These are phyloP conservation scores for Formica exsecta DNA, from an alignment of 1,140 invertebrate genomes.

Conservation along the genomic window DNA sequence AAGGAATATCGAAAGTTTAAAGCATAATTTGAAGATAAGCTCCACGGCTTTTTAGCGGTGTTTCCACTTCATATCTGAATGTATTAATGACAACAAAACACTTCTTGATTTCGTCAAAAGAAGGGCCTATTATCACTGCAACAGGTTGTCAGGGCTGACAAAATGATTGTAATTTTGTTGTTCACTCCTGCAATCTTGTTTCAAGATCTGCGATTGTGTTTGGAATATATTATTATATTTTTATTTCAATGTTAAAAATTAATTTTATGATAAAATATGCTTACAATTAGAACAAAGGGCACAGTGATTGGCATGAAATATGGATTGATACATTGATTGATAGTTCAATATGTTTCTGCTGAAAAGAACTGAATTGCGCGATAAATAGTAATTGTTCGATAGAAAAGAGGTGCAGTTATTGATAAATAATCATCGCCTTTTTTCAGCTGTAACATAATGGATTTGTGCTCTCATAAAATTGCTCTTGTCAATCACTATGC, in stretches of 20 bases:
- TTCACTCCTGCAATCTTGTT: neutral
- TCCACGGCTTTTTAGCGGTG: neutral
- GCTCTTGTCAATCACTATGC: too few relatives aligned
- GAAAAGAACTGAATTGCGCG: too few relatives aligned
- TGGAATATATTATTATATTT: neutral
- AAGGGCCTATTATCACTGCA: neutral
- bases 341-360: too few relatives aligned
- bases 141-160: neutral
- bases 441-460: too few relatives aligned
- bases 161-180: slow-evolving; percentile 1
- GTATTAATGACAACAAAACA: neutral
- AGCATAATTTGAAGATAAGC: neutral
- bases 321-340: too few relatives aligned
- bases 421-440: too few relatives aligned
- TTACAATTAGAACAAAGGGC: too few relatives aligned
- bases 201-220: neutral
- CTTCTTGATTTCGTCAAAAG: neutral
- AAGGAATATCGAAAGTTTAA: neutral
- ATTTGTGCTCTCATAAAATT: too few relatives aligned
- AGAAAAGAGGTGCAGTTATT: too few relatives aligned
- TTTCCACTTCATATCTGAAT: neutral
- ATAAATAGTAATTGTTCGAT: too few relatives aligned
- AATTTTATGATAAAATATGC: too few relatives aligned
- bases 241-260: neutral
- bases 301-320: too few relatives aligned